Percentiles rank a stretch among this genome's conserved stretches.
Conservation (phyloP, 92 coral and sea anemone species). For the Parazoanthus atlanticus region DNA sequence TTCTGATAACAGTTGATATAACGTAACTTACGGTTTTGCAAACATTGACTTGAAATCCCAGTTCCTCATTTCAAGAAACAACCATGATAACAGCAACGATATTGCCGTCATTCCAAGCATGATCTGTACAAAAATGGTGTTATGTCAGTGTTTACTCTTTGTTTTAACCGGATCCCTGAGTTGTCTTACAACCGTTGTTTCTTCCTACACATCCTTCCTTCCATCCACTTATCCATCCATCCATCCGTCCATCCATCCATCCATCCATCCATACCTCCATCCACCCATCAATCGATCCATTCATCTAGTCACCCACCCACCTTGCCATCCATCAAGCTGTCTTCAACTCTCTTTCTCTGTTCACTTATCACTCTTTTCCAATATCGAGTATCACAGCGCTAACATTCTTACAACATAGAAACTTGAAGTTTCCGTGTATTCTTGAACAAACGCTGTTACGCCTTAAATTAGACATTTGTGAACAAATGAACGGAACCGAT, state of each 20-base stretch:
- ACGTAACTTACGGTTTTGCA: conserved; percentile 24
- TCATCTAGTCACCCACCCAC: too few relatives aligned
- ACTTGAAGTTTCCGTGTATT: too few relatives aligned
- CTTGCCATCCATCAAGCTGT: too few relatives aligned
- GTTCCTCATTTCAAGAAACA: conserved; percentile 66
- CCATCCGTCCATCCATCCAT: background rate
- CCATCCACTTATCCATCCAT: background rate
- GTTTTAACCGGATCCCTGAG: background rate
- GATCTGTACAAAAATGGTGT: conserved; percentile 38
- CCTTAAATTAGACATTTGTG: too few relatives aligned
- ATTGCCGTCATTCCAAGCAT: conserved; percentile 65
- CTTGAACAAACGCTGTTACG: too few relatives aligned
- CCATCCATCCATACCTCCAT: too few relatives aligned
- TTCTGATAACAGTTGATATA: too few relatives aligned
- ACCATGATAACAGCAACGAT: conserved; percentile 57
- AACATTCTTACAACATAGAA: background rate
- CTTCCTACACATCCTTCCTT: background rate
- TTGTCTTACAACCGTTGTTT: background rate
- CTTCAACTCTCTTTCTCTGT: background rate
- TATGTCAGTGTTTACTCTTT: background rate
- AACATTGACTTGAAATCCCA: conserved; percentile 23
- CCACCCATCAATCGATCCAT: too few relatives aligned
- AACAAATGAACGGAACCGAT: too few relatives aligned
- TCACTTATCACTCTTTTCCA: too few relatives aligned
- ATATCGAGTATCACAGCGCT: background rate